Evolutionary conservation across 2,113 vertebrate genomes (phyloP).

Genomic region (Daphoenositta chrysoptera): DNA sequence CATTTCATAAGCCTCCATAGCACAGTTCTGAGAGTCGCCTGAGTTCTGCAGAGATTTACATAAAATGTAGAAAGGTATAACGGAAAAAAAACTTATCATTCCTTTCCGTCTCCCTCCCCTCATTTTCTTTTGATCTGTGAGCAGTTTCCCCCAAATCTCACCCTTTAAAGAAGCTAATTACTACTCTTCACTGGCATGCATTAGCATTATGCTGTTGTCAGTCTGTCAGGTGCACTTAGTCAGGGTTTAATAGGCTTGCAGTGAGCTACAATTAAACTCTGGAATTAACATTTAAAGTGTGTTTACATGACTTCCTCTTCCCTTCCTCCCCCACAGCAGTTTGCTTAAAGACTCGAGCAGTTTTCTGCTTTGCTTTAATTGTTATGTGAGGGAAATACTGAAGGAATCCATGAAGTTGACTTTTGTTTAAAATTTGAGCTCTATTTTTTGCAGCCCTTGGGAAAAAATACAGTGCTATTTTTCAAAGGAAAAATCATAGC

Average conservation of each 20-base stretch:
- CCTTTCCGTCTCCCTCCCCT: background rate
- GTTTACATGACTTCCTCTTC: conserved; percentile 54
- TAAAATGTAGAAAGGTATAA: background rate
- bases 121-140: conserved; percentile 49
- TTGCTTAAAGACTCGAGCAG: conserved; percentile 11
- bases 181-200: conserved; percentile 54
- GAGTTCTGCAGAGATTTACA: background rate
- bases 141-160: conserved; percentile 15
- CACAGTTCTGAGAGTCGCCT: background rate
- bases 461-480: background rate
- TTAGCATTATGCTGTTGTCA: conserved; percentile 66
- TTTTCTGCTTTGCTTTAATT: background rate
- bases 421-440: background rate
- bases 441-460: background rate
- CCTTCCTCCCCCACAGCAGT: conserved; percentile 27
- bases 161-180: conserved; percentile 52
- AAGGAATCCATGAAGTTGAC: background rate
- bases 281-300: conserved; percentile 68
- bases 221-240: conserved; percentile 69
- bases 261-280: conserved; percentile 67
- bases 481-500: background rate
- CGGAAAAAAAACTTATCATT: background rate
- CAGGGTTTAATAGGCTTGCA: conserved; percentile 64
- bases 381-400: background rate
- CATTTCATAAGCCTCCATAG: background rate